Base-by-base conservation (phyloP, 2,888 invertebrate genomes). In the Altica lythri region DNA sequence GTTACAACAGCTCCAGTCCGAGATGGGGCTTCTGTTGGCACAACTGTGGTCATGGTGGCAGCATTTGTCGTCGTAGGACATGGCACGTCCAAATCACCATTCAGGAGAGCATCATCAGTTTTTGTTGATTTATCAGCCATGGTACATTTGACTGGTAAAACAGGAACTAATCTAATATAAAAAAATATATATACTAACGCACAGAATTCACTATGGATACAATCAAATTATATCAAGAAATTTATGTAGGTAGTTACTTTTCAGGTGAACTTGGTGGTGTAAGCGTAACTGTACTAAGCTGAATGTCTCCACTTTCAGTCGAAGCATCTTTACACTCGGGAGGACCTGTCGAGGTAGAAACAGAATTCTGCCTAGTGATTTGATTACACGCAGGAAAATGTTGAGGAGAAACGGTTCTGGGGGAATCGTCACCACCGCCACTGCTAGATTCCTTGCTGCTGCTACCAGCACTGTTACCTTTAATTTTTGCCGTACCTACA, bases 111-210 rank as follows among this genome's bases (percentile, higher is more conserved):
- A 56, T 77, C 77, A 61, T 77, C 87, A 78, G 86, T 87, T 82
- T 86, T 85, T 70, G 84, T 83, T 73, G 86, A 84, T 79, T 87
- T 86, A 77, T 86, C 83, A 71, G 83, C 83, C 78, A 80, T 83
- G 70, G 78, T 77, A 65, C 78, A 77, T 66, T 77, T 78, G 48
- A 73, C 70, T 44, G 75, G 65, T 58, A 66, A 53, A 55, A 68
- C 71, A 68, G 77, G 75, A 75, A 77, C 75, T 71, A 74, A 71
- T 70, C 77, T 66, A 34, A 10, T 44, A 54, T 9, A 27, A 4
- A 8, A 51, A 16, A 42, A 18, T 13, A 46, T 8, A 35, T 12
- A 3, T n/a, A n/a, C n/a, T n/a, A n/a, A n/a, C n/a, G n/a, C n/a
- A n/a, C n/a, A n/a, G n/a, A n/a, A n/a, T n/a, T n/a, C n/a, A n/a